A percentile compares a stretch with the other conserved stretches of the same genome.
Evolutionary conservation across 2,888 invertebrate species (phyloP).

Genomic region (Eristalis tenax): DNA sequence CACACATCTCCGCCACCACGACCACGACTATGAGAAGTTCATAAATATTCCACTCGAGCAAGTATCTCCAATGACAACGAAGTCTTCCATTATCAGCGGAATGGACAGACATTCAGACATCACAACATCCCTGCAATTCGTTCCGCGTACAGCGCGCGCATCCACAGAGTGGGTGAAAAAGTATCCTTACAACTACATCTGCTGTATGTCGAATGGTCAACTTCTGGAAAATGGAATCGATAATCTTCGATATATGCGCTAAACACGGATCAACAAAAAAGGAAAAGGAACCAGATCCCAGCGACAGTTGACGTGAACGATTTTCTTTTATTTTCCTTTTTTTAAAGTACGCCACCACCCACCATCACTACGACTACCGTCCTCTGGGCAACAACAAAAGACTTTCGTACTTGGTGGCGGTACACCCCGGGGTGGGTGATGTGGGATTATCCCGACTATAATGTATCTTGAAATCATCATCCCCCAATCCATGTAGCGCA

Average conservation of each 20-base stretch:
- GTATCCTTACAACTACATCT: slow-evolving; percentile 52
- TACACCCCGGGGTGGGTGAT: slow-evolving; percentile 55
- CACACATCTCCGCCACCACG: slow-evolving; percentile 54
- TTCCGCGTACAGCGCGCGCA: slow-evolving; percentile 9
- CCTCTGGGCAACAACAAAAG: slow-evolving; percentile 58
- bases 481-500: slow-evolving; percentile 29
- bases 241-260: slow-evolving; percentile 74
- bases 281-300: slow-evolving; percentile 20
- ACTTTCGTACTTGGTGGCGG: slow-evolving; percentile 53
- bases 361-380: slow-evolving; percentile 10
- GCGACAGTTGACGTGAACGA: slow-evolving; percentile 65
- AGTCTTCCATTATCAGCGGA: slow-evolving; percentile 49
- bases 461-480: slow-evolving; percentile 69
- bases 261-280: slow-evolving; percentile 45
- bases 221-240: slow-evolving; percentile 72
- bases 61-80: slow-evolving; percentile 46
- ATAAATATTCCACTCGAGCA: slow-evolving; percentile 66
- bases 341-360: slow-evolving; percentile 18
- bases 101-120: slow-evolving; percentile 8
- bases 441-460: slow-evolving; percentile 66
- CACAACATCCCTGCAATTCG: not conserved
- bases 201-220: slow-evolving; percentile 69
- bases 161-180: not conserved
- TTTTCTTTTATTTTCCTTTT: slow-evolving; percentile 28
- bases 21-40: slow-evolving; percentile 57